These are phyloP conservation scores for Trichonephila clavipes DNA, from an alignment of 1,140 invertebrate genomes.

Conservation along the genomic window DNA sequence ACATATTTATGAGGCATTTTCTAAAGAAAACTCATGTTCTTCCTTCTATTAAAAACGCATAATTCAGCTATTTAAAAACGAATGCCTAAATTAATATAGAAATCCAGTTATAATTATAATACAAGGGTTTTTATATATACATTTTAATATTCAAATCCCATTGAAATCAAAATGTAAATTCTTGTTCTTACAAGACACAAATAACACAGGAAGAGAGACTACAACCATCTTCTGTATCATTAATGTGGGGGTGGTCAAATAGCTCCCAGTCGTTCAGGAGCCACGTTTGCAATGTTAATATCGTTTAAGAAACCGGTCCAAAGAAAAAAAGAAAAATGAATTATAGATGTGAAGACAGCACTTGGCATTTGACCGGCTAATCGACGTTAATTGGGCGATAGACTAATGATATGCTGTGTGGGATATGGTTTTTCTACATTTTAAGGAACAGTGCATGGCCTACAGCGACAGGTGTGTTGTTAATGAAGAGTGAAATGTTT, in stretches of 20 bases:
- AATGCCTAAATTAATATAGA: too few species aligned
- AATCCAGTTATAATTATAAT: too few species aligned
- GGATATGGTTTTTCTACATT: not conserved
- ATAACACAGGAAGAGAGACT: not conserved
- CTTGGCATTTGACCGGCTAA: not conserved
- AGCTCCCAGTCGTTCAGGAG: not conserved
- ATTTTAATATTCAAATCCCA: too few species aligned
- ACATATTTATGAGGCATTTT: too few species aligned
- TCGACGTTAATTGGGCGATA: conserved; percentile 4
- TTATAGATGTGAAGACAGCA: not conserved
- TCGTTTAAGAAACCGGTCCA: not conserved
- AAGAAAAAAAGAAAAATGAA: not conserved
- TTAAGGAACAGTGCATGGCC: not conserved
- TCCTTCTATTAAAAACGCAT: too few species aligned
- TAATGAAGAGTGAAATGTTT: not conserved
- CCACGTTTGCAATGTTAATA: not conserved
- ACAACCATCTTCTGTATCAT: not conserved
- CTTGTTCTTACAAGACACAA: too few species aligned
- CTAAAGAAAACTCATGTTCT: too few species aligned
- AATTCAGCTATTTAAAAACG: too few species aligned
- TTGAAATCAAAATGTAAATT: too few species aligned
- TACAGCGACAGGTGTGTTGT: not conserved
- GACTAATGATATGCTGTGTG: not conserved
- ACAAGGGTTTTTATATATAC: too few species aligned
- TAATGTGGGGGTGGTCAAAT: not conserved